These are phyloP conservation scores for Meloidogyne hapla DNA, from an alignment of 1,140 invertebrate species.

Conservation along the genomic window DNA sequence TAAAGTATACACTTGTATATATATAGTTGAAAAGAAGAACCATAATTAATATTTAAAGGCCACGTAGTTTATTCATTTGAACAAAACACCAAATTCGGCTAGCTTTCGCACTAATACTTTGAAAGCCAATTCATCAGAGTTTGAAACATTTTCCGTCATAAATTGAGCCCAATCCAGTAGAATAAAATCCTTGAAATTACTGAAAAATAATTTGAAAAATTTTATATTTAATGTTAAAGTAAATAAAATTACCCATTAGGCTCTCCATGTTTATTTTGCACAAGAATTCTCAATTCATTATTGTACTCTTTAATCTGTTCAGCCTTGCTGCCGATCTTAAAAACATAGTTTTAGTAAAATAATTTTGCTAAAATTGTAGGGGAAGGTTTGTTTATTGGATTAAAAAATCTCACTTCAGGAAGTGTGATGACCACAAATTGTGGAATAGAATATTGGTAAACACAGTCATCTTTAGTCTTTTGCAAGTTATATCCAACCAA, in stretches of 20 bases:
- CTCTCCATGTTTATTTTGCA: background rate
- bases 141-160: background rate
- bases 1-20: background rate
- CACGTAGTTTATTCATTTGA: background rate
- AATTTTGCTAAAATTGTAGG: background rate
- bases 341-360: background rate
- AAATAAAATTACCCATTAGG: background rate
- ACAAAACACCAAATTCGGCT: slow-evolving; percentile 4
- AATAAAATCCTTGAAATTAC: background rate
- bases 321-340: background rate
- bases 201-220: background rate
- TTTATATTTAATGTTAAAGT: background rate
- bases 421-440: slow-evolving; percentile 14
- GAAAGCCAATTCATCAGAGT: background rate
- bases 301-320: slow-evolving; percentile 5
- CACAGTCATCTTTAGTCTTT: slow-evolving; percentile 3
- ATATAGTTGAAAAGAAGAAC: background rate
- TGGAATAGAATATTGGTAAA: slow-evolving; percentile 8
- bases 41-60: background rate
- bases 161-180: slow-evolving; percentile 17
- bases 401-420: background rate
- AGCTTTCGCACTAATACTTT: slow-evolving; percentile 5
- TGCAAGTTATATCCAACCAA: background rate
- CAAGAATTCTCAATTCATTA: background rate
- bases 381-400: too few species aligned